These are phyloP conservation scores for Catharus fuscescens DNA, from an alignment of 2,113 vertebrate species.

Conservation along the genomic window DNA sequence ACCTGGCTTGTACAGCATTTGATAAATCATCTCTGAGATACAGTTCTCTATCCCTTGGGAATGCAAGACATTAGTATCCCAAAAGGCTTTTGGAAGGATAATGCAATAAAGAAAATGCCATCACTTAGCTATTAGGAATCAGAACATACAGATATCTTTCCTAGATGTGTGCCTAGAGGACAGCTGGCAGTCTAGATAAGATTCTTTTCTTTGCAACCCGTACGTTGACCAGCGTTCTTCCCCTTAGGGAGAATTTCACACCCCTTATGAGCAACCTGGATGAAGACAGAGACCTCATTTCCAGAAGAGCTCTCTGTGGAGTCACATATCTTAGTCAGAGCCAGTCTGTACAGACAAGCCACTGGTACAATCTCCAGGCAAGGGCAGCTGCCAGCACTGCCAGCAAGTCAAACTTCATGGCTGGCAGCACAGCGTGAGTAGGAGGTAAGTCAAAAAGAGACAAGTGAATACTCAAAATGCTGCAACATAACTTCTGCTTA, in stretches of 20 bases:
- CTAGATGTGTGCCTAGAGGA: neutral
- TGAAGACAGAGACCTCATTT: neutral
- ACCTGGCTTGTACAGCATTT: neutral
- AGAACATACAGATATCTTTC: neutral
- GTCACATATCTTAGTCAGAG: neutral
- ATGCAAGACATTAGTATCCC: neutral
- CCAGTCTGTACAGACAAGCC: neutral
- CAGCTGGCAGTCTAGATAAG: neutral
- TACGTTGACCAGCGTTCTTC: accelerated
- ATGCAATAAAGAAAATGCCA: neutral
- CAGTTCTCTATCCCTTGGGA: neutral
- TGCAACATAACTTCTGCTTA: neutral
- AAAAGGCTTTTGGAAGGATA: neutral
- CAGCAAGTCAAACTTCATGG: neutral
- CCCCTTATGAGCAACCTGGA: neutral
- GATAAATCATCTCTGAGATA: neutral
- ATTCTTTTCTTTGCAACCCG: neutral
- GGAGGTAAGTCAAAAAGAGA: neutral
- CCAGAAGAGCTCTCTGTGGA: neutral
- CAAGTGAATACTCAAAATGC: neutral
- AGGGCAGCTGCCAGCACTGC: neutral
- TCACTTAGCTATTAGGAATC: neutral
- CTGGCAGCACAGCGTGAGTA: neutral
- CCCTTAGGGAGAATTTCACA: neutral
- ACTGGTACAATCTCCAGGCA: neutral